These are phyloP conservation scores for Pseudococcus jackbeardsleyi DNA, from an alignment of 2,888 invertebrate species.

Conservation along the genomic window DNA sequence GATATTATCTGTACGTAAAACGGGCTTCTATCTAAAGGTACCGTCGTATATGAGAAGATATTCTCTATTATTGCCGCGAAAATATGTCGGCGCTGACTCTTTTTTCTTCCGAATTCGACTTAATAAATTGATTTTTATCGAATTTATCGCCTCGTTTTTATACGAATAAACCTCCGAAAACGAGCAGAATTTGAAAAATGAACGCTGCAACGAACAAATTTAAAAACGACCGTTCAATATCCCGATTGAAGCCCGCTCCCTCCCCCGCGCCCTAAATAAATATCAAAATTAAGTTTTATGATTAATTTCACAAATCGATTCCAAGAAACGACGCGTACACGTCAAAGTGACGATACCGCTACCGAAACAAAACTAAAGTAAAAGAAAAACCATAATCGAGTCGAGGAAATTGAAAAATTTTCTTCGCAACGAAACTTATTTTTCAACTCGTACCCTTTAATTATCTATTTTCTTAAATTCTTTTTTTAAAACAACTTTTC, in stretches of 20 bases:
- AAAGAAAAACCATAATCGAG: neutral
- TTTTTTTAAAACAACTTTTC: neutral
- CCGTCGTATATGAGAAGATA: neutral
- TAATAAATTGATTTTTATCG: slow-evolving; percentile 26
- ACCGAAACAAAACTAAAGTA: neutral
- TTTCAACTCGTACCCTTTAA: neutral
- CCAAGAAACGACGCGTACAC: neutral
- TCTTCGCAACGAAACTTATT: neutral
- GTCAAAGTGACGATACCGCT: neutral
- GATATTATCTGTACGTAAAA: neutral
- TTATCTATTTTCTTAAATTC: neutral
- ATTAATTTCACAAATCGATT: slow-evolving; percentile 1
- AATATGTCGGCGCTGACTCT: neutral
- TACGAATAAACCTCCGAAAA: neutral
- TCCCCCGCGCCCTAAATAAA: neutral
- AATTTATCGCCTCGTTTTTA: neutral
- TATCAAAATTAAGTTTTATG: neutral
- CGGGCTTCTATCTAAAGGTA: too few species aligned
- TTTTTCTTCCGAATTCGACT: neutral
- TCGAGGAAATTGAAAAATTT: neutral
- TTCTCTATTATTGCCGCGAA: neutral
- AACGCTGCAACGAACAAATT: neutral
- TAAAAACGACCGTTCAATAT: neutral
- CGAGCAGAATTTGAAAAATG: neutral
- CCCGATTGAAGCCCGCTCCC: neutral